phyloP scores from a whole-genome alignment of 2,797 vertebrate species.

The Menidia menidia region DNA sequence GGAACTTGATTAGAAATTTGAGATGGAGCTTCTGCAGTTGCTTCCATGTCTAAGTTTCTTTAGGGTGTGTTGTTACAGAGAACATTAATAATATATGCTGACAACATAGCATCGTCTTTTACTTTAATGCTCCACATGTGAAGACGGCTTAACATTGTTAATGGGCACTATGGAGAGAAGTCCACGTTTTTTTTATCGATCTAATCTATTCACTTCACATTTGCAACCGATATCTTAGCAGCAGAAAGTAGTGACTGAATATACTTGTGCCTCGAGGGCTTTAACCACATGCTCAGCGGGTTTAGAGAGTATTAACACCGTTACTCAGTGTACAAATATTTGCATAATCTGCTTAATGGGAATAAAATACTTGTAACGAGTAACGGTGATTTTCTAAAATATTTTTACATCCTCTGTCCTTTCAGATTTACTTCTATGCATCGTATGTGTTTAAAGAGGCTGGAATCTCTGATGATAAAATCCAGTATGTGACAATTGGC shows the following conservation, averaged over 20 bases:
- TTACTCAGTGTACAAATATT: slow-evolving; percentile 48
- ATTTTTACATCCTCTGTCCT: slow-evolving; percentile 14
- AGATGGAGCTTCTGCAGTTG: slow-evolving; percentile 48
- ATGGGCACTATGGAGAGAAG: not conserved
- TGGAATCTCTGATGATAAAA: slow-evolving; percentile 82
- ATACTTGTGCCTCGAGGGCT: slow-evolving; percentile 40
- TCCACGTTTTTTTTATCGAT: not conserved
- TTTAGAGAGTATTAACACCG: slow-evolving; percentile 50
- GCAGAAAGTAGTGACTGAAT: slow-evolving; percentile 36
- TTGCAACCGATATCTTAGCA: not conserved
- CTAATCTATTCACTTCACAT: not conserved
- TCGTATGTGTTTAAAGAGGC: slow-evolving; percentile 89
- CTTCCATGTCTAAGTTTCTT: slow-evolving; percentile 13
- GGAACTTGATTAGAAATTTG: slow-evolving; percentile 57
- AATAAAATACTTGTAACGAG: slow-evolving; percentile 11
- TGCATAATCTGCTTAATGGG: slow-evolving; percentile 62
- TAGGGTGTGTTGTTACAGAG: slow-evolving; percentile 9
- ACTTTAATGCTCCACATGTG: not conserved
- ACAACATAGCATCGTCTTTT: slow-evolving; percentile 2
- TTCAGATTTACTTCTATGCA: slow-evolving; percentile 92
- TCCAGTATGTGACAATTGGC: slow-evolving; percentile 88
- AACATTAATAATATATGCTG: slow-evolving; percentile 58
- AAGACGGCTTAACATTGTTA: slow-evolving; percentile 10
- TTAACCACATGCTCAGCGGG: slow-evolving; percentile 43
- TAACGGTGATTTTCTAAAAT: slow-evolving; percentile 10